Base-by-base conservation (phyloP, 2,797 vertebrate genomes). In the Hybognathus amarus region DNA sequence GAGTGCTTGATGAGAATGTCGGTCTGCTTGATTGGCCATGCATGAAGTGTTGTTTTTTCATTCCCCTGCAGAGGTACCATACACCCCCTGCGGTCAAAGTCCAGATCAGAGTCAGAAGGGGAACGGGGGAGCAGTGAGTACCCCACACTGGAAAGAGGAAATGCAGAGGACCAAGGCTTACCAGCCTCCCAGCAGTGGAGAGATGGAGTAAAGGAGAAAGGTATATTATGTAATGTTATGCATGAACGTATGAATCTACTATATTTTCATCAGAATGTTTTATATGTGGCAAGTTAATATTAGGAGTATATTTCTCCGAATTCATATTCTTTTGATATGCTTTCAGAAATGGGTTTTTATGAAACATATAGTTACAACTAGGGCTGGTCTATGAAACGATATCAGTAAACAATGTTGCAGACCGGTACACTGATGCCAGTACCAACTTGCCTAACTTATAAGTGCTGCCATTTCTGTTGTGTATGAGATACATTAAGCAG, bases 61-160 rank as follows among this genome's bases (percentile, higher is more conserved):
- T 74, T 24, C 80, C 52, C 85, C 66, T 83, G 0, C 88, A 99
- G 98, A 93, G 98, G 64, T 99, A 99, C 85, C 98, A 97, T 90
- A 99, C 98, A 20, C 98, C 98, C 3, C 96, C 98, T n/a, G 63
- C 93, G 94, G 3, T 98, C 98, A 0, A 96, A 97, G 56, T 98
- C 98, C 0, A 96, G 94, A 69, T 98, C 98, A 13, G 96, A 96
- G 40, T 98, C 97, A 0, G 95, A 97, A 64, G 96, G 96, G 12
- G 96, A 97, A 20, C 84, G 87, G 7, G 93, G 93, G 30, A 97
- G 97, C 93, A 99, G 98, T 47, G 98, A 99, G 90, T 0, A 98
- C 98, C 0, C 98, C 98, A 4, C 98, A 99, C 89, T 99, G 98
- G 98, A 99, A 96, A 84, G 98, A 98, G 89, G 98, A 99, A 85